A percentile compares a stretch with the other conserved stretches of the same genome.
These are phyloP conservation scores for Rattus rattus DNA, from an alignment of 2,113 vertebrate genomes.

Conservation along the genomic window DNA sequence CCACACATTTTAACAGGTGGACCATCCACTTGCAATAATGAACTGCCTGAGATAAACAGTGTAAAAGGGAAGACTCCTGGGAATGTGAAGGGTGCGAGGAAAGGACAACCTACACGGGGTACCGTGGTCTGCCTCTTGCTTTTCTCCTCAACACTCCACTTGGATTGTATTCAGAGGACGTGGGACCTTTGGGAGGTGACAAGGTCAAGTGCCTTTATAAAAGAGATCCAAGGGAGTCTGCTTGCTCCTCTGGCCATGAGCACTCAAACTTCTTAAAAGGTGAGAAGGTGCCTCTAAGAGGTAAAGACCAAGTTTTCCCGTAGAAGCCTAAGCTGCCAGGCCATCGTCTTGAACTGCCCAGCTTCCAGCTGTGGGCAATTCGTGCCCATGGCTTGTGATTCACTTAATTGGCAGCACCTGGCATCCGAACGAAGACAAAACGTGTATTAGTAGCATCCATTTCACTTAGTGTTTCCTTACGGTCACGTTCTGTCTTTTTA, in stretches of 20 bases:
- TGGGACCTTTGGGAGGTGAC: neutral
- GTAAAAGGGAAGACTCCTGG: rapidly evolving
- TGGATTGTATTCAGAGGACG: neutral
- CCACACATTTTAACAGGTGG: no score
- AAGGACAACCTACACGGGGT: neutral
- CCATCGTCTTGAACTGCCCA: neutral
- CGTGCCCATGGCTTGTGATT: neutral
- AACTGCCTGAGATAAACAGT: neutral
- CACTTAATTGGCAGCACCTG: neutral
- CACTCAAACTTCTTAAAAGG: neutral
- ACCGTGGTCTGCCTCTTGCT: no score
- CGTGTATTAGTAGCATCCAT: neutral
- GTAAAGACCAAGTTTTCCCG: neutral
- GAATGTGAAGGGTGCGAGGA: neutral
- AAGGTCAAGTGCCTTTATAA: no score
- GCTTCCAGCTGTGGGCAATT: neutral
- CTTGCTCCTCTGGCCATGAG: neutral
- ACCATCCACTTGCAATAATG: rapidly evolving
- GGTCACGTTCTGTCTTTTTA: neutral
- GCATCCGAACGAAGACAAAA: neutral
- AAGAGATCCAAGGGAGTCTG: neutral
- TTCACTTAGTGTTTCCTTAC: neutral
- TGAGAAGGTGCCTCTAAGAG: neutral
- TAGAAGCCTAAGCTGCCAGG: neutral
- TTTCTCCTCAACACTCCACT: neutral